A percentile compares a stretch with the other conserved stretches of the same genome.
These are phyloP conservation scores for Threskiornis aethiopicus DNA, from an alignment of 2,797 vertebrate genomes.

Conservation along the genomic window DNA sequence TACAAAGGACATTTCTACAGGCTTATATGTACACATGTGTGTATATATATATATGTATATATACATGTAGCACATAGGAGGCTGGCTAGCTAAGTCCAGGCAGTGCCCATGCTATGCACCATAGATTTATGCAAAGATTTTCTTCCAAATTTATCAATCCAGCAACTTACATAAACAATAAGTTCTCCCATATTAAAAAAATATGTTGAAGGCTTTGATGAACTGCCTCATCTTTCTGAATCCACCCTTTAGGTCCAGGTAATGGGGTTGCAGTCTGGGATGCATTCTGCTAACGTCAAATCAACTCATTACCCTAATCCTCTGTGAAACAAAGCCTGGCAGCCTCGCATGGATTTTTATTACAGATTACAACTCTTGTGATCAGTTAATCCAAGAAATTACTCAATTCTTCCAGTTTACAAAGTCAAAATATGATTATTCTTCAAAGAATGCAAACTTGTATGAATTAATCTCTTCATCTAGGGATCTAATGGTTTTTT, in stretches of 20 bases:
- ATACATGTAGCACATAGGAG: neutral
- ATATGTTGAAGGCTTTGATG: neutral
- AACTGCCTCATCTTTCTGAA: neutral
- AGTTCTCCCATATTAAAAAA: neutral
- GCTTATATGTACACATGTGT: accelerated
- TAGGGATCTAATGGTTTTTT: slow-evolving; percentile 72
- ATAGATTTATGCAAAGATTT: neutral
- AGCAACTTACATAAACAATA: neutral
- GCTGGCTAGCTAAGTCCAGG: neutral
- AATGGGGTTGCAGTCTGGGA: neutral
- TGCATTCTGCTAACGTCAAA: slow-evolving; percentile 44
- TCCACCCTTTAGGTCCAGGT: neutral
- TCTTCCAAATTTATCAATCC: neutral
- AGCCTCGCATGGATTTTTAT: slow-evolving; percentile 15
- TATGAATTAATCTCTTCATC: slow-evolving; percentile 71
- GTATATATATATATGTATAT: no score
- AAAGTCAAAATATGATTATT: slow-evolving; percentile 71
- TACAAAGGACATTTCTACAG: neutral
- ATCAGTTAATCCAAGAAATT: slow-evolving; percentile 76
- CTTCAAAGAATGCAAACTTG: slow-evolving; percentile 71
- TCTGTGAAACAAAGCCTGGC: slow-evolving; percentile 55
- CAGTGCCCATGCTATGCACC: neutral
- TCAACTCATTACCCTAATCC: slow-evolving; percentile 41
- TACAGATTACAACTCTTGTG: slow-evolving; percentile 64
- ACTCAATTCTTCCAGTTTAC: slow-evolving; percentile 71